These are phyloP conservation scores for Batillaria attramentaria DNA, from an alignment of 1,140 invertebrate species.

Conservation along the genomic window DNA sequence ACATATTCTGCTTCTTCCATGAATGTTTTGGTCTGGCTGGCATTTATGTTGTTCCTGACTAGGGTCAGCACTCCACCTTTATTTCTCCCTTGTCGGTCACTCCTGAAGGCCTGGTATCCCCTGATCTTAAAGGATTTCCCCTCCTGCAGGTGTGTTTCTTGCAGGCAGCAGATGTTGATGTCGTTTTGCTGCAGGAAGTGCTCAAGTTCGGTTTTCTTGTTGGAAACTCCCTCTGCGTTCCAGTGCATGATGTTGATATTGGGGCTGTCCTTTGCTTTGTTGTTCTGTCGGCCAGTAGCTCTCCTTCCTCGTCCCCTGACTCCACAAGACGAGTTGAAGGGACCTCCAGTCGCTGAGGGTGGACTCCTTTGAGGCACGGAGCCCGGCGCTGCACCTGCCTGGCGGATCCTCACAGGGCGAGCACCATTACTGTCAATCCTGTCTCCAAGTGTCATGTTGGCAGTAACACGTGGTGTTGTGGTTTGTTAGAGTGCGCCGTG, in stretches of 20 bases:
- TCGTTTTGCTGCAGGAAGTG: not conserved
- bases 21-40: not conserved
- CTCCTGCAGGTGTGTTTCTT: too few species aligned
- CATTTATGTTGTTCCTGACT: slow-evolving; percentile 11
- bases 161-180: slow-evolving; percentile 7
- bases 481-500: too few species aligned
- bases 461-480: too few species aligned
- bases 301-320: not conserved
- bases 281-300: slow-evolving; percentile 4
- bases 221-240: not conserved
- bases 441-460: too few species aligned
- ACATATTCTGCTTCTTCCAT: too few species aligned
- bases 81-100: too few species aligned
- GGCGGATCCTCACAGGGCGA: too few species aligned
- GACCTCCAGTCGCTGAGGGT: not conserved
- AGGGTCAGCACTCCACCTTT: slow-evolving; percentile 9
- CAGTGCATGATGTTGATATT: slow-evolving; percentile 3
- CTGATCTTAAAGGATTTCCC: slow-evolving; percentile 1
- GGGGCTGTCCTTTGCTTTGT: not conserved
- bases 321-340: not conserved
- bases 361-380: not conserved
- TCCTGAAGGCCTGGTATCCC: too few species aligned
- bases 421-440: too few species aligned
- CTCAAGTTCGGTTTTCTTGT: not conserved
- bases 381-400: not conserved